Conservation (phyloP, 1,140 invertebrate genomes). For the Ephestia elutella region DNA sequence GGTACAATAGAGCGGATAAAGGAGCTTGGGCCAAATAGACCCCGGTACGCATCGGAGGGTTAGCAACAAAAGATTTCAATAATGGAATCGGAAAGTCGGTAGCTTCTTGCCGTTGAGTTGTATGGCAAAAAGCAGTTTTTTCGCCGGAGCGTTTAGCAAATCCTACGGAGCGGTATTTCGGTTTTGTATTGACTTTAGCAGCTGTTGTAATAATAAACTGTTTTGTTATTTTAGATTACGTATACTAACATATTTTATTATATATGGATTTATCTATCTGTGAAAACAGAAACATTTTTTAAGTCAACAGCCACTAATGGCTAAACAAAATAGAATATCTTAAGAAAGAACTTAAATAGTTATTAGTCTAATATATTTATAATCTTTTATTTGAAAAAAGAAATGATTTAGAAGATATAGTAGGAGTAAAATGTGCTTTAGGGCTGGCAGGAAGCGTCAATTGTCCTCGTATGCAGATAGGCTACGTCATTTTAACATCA, state of each 20-base stretch:
- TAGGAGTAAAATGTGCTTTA: too few species aligned
- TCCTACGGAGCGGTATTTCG: conserved; percentile 21
- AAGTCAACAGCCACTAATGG: too few species aligned
- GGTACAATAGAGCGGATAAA: conserved; percentile 51
- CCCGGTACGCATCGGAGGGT: conserved; percentile 51
- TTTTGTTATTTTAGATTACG: neutral
- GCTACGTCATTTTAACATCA: too few species aligned
- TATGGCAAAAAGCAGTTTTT: conserved; percentile 33
- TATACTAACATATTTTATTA: neutral
- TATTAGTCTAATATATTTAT: too few species aligned
- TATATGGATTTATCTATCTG: too few species aligned
- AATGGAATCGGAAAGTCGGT: conserved; percentile 68
- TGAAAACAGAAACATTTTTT: too few species aligned
- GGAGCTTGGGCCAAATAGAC: conserved; percentile 34
- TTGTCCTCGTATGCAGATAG: too few species aligned
- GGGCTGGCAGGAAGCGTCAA: too few species aligned
- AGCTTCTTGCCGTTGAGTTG: conserved; percentile 66
- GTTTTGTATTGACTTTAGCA: conserved; percentile 27
- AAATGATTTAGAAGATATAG: too few species aligned
- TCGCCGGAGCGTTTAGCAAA: conserved; percentile 10
- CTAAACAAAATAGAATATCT: too few species aligned
- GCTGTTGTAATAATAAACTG: conserved; percentile 30
- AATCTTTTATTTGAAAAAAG: too few species aligned
- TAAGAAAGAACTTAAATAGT: too few species aligned
- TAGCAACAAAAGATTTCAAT: conserved; percentile 57